Conservation (phyloP, 2,888 invertebrate genomes). For the Erebia aethiops region DNA sequence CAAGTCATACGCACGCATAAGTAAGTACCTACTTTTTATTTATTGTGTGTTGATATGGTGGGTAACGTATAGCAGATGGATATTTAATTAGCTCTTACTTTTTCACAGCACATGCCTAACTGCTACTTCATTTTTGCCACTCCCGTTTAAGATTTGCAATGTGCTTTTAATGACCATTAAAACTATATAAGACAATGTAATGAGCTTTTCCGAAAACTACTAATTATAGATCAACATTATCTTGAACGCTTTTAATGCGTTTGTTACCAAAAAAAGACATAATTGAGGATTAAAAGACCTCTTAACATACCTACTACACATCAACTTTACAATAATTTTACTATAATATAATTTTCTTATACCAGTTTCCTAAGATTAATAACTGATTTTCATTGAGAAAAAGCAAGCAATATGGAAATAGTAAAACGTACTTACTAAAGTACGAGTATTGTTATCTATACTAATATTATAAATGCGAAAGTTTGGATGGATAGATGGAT, state of each 20-base stretch:
- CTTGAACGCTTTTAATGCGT: slow-evolving; percentile 8
- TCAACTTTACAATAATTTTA: no score
- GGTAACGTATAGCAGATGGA: not conserved
- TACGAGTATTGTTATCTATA: no score
- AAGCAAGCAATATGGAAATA: no score
- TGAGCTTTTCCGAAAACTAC: slow-evolving; percentile 18
- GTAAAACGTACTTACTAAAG: no score
- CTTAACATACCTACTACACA: not conserved
- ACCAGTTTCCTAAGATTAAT: no score
- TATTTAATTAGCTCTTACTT: slow-evolving; percentile 6
- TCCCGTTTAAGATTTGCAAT: slow-evolving; percentile 15
- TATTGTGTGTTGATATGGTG: not conserved
- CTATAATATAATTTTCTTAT: no score
- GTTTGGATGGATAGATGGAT: no score
- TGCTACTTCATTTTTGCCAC: slow-evolving; percentile 13
- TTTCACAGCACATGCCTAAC: slow-evolving; percentile 13
- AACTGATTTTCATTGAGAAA: no score
- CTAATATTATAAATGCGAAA: no score
- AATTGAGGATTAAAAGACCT: not conserved
- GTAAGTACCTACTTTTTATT: no score
- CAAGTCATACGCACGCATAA: no score
- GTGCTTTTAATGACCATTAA: slow-evolving; percentile 14
- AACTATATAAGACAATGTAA: slow-evolving; percentile 5
- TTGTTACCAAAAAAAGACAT: not conserved
- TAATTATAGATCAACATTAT: slow-evolving; percentile 14